Evolutionary conservation across 2,797 vertebrate species (phyloP).

Genomic region (Melanotaenia maccullochi): DNA sequence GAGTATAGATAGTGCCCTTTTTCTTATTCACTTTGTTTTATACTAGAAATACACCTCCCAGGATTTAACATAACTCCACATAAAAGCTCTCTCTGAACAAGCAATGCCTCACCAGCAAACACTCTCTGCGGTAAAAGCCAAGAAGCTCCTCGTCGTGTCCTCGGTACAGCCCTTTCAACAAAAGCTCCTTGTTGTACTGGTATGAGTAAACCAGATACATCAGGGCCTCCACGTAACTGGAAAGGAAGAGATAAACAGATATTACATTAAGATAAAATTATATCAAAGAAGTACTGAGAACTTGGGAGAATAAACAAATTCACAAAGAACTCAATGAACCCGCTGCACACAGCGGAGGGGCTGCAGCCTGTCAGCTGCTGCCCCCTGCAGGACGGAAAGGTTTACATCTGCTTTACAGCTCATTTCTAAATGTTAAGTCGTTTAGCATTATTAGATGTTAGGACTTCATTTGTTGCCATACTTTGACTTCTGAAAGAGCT

Average conservation of each 20-base stretch:
- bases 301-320: conserved; percentile 19
- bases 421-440: background rate
- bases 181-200: conserved; percentile 96
- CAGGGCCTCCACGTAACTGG: conserved; percentile 93
- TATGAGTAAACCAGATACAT: conserved; percentile 95
- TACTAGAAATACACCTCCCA: background rate
- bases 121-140: conserved; percentile 93
- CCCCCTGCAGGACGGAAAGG: conserved; percentile 67
- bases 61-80: conserved; percentile 2
- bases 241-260: conserved; percentile 57
- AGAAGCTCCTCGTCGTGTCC: conserved; percentile 92
- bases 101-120: conserved; percentile 91
- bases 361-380: conserved; percentile 51
- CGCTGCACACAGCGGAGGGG: conserved; percentile 22
- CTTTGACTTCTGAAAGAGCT: conserved; percentile 95
- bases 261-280: conserved; percentile 31
- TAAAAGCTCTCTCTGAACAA: background rate
- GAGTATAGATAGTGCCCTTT: background rate
- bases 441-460: background rate
- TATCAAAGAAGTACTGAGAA: conserved; percentile 29
- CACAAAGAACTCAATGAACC: conserved; percentile 52
- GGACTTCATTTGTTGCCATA: conserved; percentile 63
- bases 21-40: conserved; percentile 26
- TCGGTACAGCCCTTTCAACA: conserved; percentile 91
- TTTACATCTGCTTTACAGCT: background rate